phyloP scores from a whole-genome alignment of 2,113 vertebrate species.

The Sinocyclocheilus maitianheensis region DNA sequence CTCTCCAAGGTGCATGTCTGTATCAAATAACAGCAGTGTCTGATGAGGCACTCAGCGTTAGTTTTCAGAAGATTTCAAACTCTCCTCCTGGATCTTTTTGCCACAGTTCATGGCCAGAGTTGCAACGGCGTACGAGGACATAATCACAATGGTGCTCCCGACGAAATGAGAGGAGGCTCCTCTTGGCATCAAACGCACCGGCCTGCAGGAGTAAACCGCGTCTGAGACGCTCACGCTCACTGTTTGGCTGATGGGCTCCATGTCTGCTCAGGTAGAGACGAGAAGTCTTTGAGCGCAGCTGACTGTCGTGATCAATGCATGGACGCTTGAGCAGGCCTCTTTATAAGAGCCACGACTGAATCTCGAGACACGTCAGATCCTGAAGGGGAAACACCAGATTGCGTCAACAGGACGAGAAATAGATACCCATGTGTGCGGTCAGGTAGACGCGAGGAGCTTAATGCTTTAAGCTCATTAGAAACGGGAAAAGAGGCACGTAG shows the following conservation, averaged over 20 bases:
- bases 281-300: background rate
- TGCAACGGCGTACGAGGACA: conserved; percentile 70
- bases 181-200: conserved; percentile 46
- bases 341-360: conserved; percentile 8
- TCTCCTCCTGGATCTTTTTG: conserved; percentile 66
- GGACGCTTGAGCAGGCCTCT: background rate
- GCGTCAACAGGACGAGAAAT: conserved; percentile 59
- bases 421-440: background rate
- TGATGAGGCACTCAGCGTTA: background rate
- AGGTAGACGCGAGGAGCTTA: conserved; percentile 5
- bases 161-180: conserved; percentile 76
- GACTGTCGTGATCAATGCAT: too few relatives aligned
- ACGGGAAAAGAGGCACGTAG: background rate
- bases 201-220: conserved; percentile 35
- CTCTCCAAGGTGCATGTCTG: background rate
- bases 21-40: background rate
- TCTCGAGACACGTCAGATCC: conserved; percentile 61
- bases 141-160: conserved; percentile 71
- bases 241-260: conserved; percentile 58
- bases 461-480: conserved; percentile 31
- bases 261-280: background rate
- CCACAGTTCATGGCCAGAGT: conserved; percentile 75
- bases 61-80: conserved; percentile 29
- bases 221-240: conserved; percentile 46
- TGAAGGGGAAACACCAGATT: conserved; percentile 49